These are phyloP conservation scores for Hyposoter dolosus DNA, from an alignment of 2,888 invertebrate species.

Conservation along the genomic window DNA sequence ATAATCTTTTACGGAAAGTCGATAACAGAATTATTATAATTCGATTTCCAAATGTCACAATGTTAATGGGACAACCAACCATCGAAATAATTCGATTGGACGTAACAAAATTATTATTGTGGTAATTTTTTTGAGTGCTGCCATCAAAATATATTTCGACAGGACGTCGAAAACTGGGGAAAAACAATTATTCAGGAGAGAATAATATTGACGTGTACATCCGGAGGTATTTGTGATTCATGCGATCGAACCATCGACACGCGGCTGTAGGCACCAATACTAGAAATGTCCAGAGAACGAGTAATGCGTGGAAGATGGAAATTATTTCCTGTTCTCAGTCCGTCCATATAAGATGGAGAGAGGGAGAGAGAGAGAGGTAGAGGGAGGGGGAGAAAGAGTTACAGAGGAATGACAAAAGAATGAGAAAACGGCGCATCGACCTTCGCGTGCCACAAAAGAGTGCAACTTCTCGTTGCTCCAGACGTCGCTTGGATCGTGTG, in stretches of 20 bases:
- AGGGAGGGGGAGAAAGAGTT: constrained; percentile 45
- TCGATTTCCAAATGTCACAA: neutral
- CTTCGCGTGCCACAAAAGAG: constrained; percentile 80
- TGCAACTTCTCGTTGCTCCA: constrained; percentile 73
- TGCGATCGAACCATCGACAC: constrained; percentile 6
- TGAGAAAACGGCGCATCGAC: constrained; percentile 79
- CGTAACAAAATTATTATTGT: neutral
- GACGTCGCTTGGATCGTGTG: constrained; percentile 34
- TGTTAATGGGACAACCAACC: neutral
- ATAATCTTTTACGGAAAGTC: neutral
- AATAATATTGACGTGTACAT: constrained; percentile 8
- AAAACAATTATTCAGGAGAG: neutral
- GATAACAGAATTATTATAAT: neutral
- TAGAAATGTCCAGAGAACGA: constrained; percentile 60
- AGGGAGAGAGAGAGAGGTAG: constrained; percentile 65
- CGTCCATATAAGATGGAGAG: constrained; percentile 41
- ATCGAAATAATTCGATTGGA: neutral
- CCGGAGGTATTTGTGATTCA: constrained; percentile 1
- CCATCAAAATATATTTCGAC: constrained; percentile 1
- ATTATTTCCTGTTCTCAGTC: constrained; percentile 69
- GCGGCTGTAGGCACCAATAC: constrained; percentile 20
- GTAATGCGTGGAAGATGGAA: constrained; percentile 68
- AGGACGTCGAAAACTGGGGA: neutral
- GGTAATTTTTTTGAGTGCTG: neutral
- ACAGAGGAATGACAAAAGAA: constrained; percentile 63